Conservation (phyloP, 2,113 vertebrate genomes). For the Leucoraja erinaceus region DNA sequence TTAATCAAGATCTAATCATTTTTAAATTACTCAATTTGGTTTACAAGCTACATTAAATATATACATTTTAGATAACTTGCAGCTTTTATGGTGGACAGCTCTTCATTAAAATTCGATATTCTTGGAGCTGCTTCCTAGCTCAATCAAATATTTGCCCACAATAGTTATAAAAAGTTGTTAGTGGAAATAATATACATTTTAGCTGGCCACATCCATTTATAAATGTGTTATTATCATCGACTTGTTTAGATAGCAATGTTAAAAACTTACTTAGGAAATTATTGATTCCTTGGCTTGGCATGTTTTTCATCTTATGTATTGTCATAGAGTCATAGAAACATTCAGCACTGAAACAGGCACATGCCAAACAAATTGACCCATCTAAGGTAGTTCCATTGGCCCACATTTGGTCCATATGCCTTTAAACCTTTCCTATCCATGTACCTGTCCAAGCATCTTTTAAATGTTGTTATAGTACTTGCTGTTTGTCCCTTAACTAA, state of each 20-base stretch:
- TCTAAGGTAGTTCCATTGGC: too few relatives aligned
- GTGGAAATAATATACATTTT: not conserved
- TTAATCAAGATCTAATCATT: not conserved
- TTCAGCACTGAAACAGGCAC: too few relatives aligned
- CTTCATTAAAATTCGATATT: not conserved
- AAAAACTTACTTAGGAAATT: not conserved
- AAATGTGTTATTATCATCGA: not conserved
- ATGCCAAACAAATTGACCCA: too few relatives aligned
- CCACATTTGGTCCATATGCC: too few relatives aligned
- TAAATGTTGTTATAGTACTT: too few relatives aligned
- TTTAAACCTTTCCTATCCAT: too few relatives aligned
- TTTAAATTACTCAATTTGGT: constrained; percentile 8
- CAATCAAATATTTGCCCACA: not conserved
- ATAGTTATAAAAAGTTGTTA: not conserved
- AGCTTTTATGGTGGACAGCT: not conserved
- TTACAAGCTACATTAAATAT: not conserved
- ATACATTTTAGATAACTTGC: not conserved
- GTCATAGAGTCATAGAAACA: too few relatives aligned
- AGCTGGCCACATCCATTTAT: not conserved
- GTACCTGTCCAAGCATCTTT: too few relatives aligned
- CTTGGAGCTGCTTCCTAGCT: not conserved
- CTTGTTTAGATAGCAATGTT: not conserved
- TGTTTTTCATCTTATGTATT: not conserved
- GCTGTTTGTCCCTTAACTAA: too few relatives aligned
- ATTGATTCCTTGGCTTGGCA: too few relatives aligned